Evolutionary conservation across 53 echinoderm and acorn worm species (phyloP).

Genomic region (Crossaster papposus): DNA sequence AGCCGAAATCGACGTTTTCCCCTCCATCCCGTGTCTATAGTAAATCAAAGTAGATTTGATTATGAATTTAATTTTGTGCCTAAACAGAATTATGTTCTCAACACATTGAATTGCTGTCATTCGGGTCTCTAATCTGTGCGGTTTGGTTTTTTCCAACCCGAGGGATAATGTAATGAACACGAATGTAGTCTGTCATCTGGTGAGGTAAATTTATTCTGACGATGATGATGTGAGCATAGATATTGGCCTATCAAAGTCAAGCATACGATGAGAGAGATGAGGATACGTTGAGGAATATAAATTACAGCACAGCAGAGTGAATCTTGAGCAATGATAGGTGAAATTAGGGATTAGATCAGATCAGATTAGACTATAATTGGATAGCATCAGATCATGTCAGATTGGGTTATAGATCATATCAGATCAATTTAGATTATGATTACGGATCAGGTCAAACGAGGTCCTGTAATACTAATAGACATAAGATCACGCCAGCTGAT

Average conservation of each 20-base stretch:
- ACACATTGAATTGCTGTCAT: too few species aligned
- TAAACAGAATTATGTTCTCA: too few species aligned
- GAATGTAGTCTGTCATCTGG: neutral
- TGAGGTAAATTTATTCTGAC: too few species aligned
- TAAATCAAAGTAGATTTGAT: neutral
- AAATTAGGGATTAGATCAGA: neutral
- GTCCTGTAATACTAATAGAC: too few species aligned
- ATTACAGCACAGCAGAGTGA: neutral
- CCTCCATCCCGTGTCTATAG: neutral
- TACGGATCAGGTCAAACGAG: neutral
- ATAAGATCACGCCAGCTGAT: too few species aligned
- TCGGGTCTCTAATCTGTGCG: too few species aligned
- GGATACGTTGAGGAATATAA: too few species aligned
- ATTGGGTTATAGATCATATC: neutral
- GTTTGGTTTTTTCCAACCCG: too few species aligned
- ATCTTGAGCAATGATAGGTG: neutral
- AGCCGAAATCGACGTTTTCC: neutral
- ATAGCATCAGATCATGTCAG: neutral
- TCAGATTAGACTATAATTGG: neutral
- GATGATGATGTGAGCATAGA: too few species aligned
- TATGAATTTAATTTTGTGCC: neutral
- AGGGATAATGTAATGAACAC: too few species aligned
- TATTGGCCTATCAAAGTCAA: too few species aligned
- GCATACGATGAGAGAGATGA: neutral
- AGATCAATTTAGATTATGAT: neutral